A percentile compares a stretch with the other conserved stretches of the same genome.
Evolutionary conservation across 2,113 vertebrate genomes (phyloP).

Genomic region (Mesocricetus auratus): DNA sequence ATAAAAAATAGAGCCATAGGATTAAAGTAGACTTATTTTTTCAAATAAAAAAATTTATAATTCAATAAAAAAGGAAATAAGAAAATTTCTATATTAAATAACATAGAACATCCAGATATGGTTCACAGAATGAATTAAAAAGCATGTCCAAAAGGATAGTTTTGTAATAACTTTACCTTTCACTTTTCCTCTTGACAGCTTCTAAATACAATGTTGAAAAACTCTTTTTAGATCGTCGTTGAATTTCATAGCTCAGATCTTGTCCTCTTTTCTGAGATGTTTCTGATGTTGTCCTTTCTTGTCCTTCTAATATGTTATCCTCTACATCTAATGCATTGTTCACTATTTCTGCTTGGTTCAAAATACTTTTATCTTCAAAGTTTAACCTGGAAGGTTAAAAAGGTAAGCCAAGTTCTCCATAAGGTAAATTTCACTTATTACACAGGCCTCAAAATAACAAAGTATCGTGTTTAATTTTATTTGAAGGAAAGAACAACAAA

Average conservation of each 20-base stretch:
- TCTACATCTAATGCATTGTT: constrained; percentile 54
- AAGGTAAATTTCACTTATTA: background rate
- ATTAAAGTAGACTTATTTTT: too few species aligned
- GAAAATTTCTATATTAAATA: constrained; percentile 55
- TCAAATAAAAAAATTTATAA: background rate
- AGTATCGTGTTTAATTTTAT: constrained; percentile 30
- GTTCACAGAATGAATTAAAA: background rate
- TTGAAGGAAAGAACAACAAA: constrained; percentile 20
- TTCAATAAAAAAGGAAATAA: background rate
- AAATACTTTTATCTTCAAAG: constrained; percentile 65
- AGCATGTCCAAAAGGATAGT: constrained; percentile 9
- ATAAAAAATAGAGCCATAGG: too few species aligned
- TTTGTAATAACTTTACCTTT: constrained; percentile 80
- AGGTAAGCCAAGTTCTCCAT: background rate
- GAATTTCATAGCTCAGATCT: constrained; percentile 29
- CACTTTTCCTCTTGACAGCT: constrained; percentile 66
- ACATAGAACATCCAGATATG: background rate
- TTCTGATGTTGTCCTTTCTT: constrained; percentile 25
- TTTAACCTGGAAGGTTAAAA: constrained; percentile 77
- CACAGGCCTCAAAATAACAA: constrained; percentile 11
- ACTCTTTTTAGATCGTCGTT: constrained; percentile 59
- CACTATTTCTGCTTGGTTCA: constrained; percentile 23
- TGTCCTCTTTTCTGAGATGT: constrained; percentile 32
- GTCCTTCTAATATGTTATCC: constrained; percentile 58
- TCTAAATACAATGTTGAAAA: constrained; percentile 76